These are phyloP conservation scores for Solenopsis invicta DNA, from an alignment of 1,140 invertebrate genomes.

Conservation along the genomic window DNA sequence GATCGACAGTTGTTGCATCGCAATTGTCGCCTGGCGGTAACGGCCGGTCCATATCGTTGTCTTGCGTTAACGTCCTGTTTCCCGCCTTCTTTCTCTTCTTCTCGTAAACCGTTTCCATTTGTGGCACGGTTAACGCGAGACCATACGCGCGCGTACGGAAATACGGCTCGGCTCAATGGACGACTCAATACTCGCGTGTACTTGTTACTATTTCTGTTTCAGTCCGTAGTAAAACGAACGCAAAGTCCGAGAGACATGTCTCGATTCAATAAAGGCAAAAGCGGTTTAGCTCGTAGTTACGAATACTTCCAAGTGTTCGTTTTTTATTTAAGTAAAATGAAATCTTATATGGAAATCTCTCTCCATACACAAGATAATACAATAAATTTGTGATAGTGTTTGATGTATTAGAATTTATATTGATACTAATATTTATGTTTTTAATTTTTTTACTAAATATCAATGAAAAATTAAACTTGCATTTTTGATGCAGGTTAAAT, in stretches of 20 bases:
- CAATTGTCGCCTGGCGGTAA: constrained; percentile 42
- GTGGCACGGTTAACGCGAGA: background rate
- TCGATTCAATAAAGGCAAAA: background rate
- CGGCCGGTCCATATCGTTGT: constrained; percentile 23
- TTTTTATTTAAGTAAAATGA: background rate
- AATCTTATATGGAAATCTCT: background rate
- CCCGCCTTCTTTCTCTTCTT: background rate
- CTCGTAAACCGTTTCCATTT: constrained; percentile 2
- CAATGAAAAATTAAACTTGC: background rate
- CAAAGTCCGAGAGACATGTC: background rate
- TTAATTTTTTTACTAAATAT: background rate
- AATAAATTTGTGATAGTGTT: background rate
- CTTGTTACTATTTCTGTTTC: constrained; percentile 1
- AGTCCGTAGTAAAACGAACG: background rate
- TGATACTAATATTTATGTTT: background rate
- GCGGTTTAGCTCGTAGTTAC: background rate
- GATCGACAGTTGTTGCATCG: constrained; percentile 45
- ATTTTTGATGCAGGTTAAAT: too few relatives aligned
- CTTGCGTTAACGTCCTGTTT: constrained; percentile 37
- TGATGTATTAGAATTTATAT: background rate
- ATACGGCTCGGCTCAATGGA: background rate
- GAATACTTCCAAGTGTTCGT: background rate
- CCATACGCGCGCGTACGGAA: background rate
- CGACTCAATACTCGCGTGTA: background rate
- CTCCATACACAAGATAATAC: too few relatives aligned